Base-by-base conservation (phyloP, 2,888 invertebrate genomes). In the Diarsia mendica region DNA sequence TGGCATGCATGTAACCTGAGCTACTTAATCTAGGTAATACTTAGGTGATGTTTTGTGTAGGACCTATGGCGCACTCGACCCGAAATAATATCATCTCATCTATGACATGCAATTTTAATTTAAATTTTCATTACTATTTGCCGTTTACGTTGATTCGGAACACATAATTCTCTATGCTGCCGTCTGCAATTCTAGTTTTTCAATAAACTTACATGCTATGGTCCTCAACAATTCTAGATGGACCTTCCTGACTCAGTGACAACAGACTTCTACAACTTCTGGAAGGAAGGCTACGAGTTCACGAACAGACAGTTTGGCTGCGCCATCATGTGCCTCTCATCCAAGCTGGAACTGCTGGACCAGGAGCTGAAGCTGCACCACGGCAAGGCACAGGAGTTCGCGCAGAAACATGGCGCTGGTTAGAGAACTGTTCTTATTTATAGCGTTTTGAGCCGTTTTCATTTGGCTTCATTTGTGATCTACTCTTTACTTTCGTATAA, bases 361-460 rank as follows among this genome's bases (percentile, higher is more conserved):
- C 86, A 88, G n/a, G 91, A 91, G 0, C 89, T 92, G 2, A 92
- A 91, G 23, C 89, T 95, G 44, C 95, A 95, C 53, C 95, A 94
- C 55, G 95, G 93, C 1, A 95, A 93, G 51, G 91, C 94, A 0
- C 88, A 90, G 44, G 94, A 95, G 44, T 95, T 94, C 23, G 95
- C 93, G 1, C 87, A 87, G 71, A 87, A 84, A 46, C 91, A 95
- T 83, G 95, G 95, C 28, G 95, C 95, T 84, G 95, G 95, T 95
- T 72, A 88, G 89, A 66, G 3, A 23, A 51, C 4, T 0, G 23
- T 23, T 58, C 20, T 13, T 48, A 48, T 23, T 15, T 18, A 33
- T 53, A 39, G 6, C 13, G 48, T 55, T 46, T 28, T 18, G 20
- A 1, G 5, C 4, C 15, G 15, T 23, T 9, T 49, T 39, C 18